Evolutionary conservation across 2,797 vertebrate genomes (phyloP).

Genomic region (Onychomys torridus): DNA sequence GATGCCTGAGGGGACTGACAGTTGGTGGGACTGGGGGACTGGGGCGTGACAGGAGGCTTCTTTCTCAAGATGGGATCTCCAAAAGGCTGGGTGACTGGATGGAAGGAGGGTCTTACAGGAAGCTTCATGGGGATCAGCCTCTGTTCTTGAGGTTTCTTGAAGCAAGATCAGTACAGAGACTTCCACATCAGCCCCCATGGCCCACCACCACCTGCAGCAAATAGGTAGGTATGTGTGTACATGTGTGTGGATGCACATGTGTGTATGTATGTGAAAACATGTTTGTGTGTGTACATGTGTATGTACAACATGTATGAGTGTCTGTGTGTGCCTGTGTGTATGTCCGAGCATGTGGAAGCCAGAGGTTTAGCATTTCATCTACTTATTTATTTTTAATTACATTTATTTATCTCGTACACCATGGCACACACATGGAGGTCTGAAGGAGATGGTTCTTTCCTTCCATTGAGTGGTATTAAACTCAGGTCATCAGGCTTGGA

Average conservation of each 20-base stretch:
- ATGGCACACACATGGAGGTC: no score
- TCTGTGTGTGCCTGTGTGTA: not conserved
- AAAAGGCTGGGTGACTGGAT: not conserved
- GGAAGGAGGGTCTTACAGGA: not conserved
- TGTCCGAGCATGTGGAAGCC: not conserved
- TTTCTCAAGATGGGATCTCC: not conserved
- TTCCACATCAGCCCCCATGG: no score
- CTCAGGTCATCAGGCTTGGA: not conserved
- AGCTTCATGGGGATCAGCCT: not conserved
- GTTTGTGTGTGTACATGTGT: not conserved
- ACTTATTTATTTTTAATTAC: not conserved
- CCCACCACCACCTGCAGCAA: not conserved
- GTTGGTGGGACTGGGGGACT: fast-evolving
- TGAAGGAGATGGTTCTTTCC: not conserved
- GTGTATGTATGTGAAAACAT: not conserved
- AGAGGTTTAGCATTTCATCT: not conserved
- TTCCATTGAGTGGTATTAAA: not conserved
- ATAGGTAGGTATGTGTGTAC: not conserved
- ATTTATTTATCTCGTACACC: not conserved
- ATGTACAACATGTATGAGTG: fast-evolving
- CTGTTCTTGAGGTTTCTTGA: not conserved
- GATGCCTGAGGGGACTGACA: not conserved
- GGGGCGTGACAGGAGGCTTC: no score
- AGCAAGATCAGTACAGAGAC: not conserved
- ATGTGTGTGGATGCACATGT: fast-evolving